These are phyloP conservation scores for Helleia helle DNA, from an alignment of 2,888 invertebrate genomes.

Conservation along the genomic window DNA sequence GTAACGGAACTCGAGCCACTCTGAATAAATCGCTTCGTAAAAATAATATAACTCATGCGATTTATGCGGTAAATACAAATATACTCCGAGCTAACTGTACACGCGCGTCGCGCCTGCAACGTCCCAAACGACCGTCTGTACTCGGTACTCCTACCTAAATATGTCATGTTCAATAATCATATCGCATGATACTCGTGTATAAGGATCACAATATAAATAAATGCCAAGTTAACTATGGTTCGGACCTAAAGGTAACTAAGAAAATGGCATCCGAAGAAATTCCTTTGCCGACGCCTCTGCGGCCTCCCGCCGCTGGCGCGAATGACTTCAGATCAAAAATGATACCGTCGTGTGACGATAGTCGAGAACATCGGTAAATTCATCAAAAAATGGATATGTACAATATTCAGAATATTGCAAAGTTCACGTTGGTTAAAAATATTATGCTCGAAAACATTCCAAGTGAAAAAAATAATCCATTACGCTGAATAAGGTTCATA, in stretches of 20 bases:
- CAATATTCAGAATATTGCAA: constrained; percentile 49
- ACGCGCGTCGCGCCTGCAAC: constrained; percentile 40
- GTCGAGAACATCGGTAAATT: constrained; percentile 37
- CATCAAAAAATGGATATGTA: constrained; percentile 48
- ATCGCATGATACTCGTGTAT: constrained; percentile 59
- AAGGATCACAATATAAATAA: constrained; percentile 66
- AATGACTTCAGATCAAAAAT: constrained; percentile 36
- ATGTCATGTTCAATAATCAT: constrained; percentile 57
- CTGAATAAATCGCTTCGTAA: constrained; percentile 55
- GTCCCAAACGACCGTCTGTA: constrained; percentile 51
- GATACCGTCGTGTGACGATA: constrained; percentile 28
- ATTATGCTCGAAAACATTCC: constrained; percentile 19
- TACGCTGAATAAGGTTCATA: constrained; percentile 40
- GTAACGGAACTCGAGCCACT: constrained; percentile 72
- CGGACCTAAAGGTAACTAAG: constrained; percentile 68
- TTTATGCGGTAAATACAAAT: constrained; percentile 50
- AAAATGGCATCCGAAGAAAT: constrained; percentile 66
- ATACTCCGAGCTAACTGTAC: constrained; percentile 55
- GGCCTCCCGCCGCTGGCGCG: constrained; percentile 29
- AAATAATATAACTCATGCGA: constrained; percentile 48
- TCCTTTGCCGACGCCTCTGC: constrained; percentile 29
- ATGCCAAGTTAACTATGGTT: constrained; percentile 70
- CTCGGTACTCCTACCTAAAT: constrained; percentile 56
- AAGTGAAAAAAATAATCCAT: constrained; percentile 24
- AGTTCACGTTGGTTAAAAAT: constrained; percentile 25